Percentiles rank a stretch among this genome's conserved stretches.
These are phyloP conservation scores for Onychostoma macrolepis DNA, from an alignment of 2,113 vertebrate species.

Conservation along the genomic window DNA sequence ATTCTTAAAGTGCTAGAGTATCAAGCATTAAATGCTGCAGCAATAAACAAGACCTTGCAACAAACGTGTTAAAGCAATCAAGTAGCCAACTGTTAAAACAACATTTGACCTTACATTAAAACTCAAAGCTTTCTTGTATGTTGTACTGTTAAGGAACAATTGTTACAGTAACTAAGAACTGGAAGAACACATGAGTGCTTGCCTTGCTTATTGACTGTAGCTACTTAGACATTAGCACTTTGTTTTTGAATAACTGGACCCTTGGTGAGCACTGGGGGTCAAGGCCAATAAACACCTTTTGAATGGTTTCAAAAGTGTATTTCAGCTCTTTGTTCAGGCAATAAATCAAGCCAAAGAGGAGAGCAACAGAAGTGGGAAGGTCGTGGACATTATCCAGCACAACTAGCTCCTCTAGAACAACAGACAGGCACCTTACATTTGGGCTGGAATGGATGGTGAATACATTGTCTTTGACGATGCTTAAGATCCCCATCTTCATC, in stretches of 20 bases:
- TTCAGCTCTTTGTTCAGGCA: conserved; percentile 8
- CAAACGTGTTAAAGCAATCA: too few relatives aligned
- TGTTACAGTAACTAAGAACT: too few relatives aligned
- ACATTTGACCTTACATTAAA: too few relatives aligned
- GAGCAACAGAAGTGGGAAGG: neutral
- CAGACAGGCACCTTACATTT: neutral
- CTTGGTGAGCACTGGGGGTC: neutral
- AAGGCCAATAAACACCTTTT: neutral
- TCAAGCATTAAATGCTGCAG: too few relatives aligned
- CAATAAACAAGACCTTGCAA: too few relatives aligned
- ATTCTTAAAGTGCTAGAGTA: too few relatives aligned
- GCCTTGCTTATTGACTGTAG: too few relatives aligned
- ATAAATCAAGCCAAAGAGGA: conserved; percentile 22
- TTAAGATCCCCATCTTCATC: neutral
- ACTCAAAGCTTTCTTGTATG: too few relatives aligned
- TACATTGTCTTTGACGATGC: neutral
- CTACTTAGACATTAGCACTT: neutral
- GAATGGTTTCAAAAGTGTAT: conserved; percentile 14
- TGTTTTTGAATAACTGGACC: neutral
- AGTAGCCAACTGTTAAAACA: too few relatives aligned
- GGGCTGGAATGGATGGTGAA: neutral
- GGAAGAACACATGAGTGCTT: too few relatives aligned
- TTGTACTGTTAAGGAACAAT: too few relatives aligned
- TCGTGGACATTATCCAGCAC: neutral
- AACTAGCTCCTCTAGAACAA: neutral